Percentiles rank a stretch among this genome's conserved stretches.
phyloP scores from a whole-genome alignment of 2,888 invertebrate species.

The Cyaniris semiargus region DNA sequence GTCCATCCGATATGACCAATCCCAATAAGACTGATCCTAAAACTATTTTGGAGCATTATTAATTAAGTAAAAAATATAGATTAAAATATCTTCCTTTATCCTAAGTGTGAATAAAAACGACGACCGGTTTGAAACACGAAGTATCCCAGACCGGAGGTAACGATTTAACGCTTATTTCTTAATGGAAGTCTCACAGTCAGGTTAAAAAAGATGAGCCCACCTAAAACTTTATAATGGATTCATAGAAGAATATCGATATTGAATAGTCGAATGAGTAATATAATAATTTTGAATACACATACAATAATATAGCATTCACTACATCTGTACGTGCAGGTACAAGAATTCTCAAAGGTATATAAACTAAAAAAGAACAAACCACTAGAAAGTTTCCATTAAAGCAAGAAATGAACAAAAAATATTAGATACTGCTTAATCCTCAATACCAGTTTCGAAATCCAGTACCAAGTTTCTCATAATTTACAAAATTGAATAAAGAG shows the following conservation, averaged over 20 bases:
- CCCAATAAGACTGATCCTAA: too few species aligned
- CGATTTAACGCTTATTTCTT: slow-evolving; percentile 39
- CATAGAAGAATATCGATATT: background rate
- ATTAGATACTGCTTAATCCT: slow-evolving; percentile 13
- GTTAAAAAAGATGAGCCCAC: slow-evolving; percentile 5
- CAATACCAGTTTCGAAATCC: background rate
- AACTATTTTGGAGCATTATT: background rate
- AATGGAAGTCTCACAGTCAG: slow-evolving; percentile 40
- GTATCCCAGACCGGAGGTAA: slow-evolving; percentile 38
- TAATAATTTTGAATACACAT: background rate
- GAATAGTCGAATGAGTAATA: background rate
- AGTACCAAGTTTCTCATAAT: slow-evolving; percentile 38
- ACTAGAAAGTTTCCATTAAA: background rate
- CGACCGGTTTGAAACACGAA: slow-evolving; percentile 56
- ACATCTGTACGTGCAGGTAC: background rate
- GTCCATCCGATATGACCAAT: too few species aligned
- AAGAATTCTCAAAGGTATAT: background rate
- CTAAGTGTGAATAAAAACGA: slow-evolving; percentile 15
- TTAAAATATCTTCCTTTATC: slow-evolving; percentile 19
- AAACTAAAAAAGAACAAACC: background rate
- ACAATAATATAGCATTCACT: too few species aligned
- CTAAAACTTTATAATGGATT: background rate
- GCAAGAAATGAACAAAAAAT: background rate
- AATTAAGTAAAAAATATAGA: slow-evolving; percentile 28
- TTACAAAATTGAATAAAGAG: slow-evolving; percentile 45